Evolutionary conservation across 2,888 invertebrate species (phyloP).

Genomic region (Sisyra terminalis): DNA sequence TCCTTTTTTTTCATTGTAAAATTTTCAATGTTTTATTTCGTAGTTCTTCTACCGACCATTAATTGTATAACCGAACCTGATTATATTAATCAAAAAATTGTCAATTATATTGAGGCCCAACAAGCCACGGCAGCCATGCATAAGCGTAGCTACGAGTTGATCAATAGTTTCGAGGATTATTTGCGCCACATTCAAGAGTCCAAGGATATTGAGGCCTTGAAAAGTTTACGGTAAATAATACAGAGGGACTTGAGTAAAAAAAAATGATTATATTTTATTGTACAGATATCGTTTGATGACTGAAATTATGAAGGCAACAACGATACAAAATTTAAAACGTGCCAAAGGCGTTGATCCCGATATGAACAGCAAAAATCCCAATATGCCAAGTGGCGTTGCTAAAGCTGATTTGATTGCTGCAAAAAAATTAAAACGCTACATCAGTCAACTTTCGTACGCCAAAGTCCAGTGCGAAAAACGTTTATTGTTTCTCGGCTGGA

Average conservation of each 20-base stretch:
- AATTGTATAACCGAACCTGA: slow-evolving; percentile 78
- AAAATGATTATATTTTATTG: slow-evolving; percentile 8
- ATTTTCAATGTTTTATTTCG: slow-evolving; percentile 18
- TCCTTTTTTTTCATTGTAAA: too few relatives aligned
- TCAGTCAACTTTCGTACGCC: slow-evolving; percentile 64
- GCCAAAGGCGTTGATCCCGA: slow-evolving; percentile 65
- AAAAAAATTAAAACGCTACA: slow-evolving; percentile 68
- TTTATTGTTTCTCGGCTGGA: slow-evolving; percentile 58
- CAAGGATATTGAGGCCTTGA: slow-evolving; percentile 65
- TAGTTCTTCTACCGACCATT: slow-evolving; percentile 68
- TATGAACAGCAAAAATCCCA: slow-evolving; percentile 29
- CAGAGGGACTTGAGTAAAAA: background rate
- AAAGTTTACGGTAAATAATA: slow-evolving; percentile 50
- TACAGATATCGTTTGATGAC: slow-evolving; percentile 69
- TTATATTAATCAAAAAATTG: slow-evolving; percentile 76
- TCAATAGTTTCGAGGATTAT: slow-evolving; percentile 80
- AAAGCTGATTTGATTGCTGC: slow-evolving; percentile 68
- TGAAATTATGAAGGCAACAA: slow-evolving; percentile 88
- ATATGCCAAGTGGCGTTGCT: slow-evolving; percentile 36
- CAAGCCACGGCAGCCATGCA: slow-evolving; percentile 63
- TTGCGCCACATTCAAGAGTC: slow-evolving; percentile 68
- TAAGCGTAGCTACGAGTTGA: slow-evolving; percentile 68
- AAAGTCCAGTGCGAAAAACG: slow-evolving; percentile 69
- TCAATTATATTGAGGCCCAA: slow-evolving; percentile 68
- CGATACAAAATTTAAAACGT: slow-evolving; percentile 75